These are phyloP conservation scores for Cephus rjabovi DNA, from an alignment of 2,888 invertebrate genomes.

Conservation along the genomic window DNA sequence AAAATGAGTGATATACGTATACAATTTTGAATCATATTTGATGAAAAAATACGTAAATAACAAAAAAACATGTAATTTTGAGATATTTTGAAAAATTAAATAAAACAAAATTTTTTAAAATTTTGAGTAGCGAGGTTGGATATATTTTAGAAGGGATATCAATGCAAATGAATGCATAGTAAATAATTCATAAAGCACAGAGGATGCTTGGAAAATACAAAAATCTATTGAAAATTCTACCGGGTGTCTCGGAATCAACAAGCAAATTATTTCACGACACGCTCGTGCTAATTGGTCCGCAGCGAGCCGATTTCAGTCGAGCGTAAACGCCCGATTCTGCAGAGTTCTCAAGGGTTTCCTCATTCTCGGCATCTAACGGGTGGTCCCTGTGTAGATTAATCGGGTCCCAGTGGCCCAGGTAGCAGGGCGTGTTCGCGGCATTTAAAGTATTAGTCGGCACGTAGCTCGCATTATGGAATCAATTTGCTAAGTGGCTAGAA, in stretches of 20 bases:
- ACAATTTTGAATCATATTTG: not conserved
- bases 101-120: not conserved
- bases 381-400: not conserved
- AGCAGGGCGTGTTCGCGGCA: not conserved
- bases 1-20: not conserved
- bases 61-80: not conserved
- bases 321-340: not conserved
- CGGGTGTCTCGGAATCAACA: not conserved
- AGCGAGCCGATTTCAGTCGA: not conserved
- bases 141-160: not conserved
- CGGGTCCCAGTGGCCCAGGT: not conserved
- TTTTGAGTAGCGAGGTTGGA: not conserved
- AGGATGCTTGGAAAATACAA: not conserved
- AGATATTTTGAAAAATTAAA: not conserved
- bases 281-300: not conserved
- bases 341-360: not conserved
- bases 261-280: not conserved
- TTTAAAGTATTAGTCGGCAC: slow-evolving; percentile 10
- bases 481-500: slow-evolving; percentile 50
- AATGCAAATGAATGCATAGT: not conserved
- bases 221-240: not conserved
- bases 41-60: not conserved
- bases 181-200: not conserved
- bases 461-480: slow-evolving; percentile 39
- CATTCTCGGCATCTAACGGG: not conserved